Evolutionary conservation across 1,140 invertebrate species (phyloP), one percentile per base, ranked within the genome.

Genomic region (Hycleus phaleratus): DNA sequence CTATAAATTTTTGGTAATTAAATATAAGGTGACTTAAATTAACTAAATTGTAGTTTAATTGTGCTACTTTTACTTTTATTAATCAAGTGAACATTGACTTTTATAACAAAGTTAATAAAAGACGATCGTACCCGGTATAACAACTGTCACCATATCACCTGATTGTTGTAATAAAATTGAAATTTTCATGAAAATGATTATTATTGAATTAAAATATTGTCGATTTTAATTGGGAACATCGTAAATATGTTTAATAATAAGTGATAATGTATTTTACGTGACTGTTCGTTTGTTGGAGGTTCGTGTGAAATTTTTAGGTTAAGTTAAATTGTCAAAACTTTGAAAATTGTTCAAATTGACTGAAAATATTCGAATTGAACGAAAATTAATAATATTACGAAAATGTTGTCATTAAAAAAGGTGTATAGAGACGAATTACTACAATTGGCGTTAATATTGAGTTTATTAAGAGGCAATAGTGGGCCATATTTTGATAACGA

Each of bases 391-490:
- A 2, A 32, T 5, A 32, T 5, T 32, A 32, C 32, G 7, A 32
- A 32, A 51, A 87, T 90, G 85, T 75, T 87, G 68, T 82, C 81
- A 53, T 70, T 87, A 58, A 90, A 89, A 72, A 90, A 90, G 72
- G 70, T 87, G 3, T 86, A 86, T 60, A 78, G 83, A 11, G 87
- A 91, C 68, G 88, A 91, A 74, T 74, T 92, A 47, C 74, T 93
- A 11, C 85, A 90, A 62, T 74, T 93, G 4, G 87, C 88, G 4
- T 73, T 93, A 53, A 75, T 91, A 12, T 76, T 92, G 11, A 90
- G 88, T 67, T 76, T 91, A 4, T 72, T 93, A 9, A 79, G 88
- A 63, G 82, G 86, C 0, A 85, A 90, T 69, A 81, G 86, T 0
- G 83, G 86, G 43, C 81, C 81, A 8, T 82, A 85, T 63, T 71